Percentiles rank a stretch among this genome's conserved stretches.
These are phyloP conservation scores for Macrochelys suwanniensis DNA, from an alignment of 2,797 vertebrate genomes.

Conservation along the genomic window DNA sequence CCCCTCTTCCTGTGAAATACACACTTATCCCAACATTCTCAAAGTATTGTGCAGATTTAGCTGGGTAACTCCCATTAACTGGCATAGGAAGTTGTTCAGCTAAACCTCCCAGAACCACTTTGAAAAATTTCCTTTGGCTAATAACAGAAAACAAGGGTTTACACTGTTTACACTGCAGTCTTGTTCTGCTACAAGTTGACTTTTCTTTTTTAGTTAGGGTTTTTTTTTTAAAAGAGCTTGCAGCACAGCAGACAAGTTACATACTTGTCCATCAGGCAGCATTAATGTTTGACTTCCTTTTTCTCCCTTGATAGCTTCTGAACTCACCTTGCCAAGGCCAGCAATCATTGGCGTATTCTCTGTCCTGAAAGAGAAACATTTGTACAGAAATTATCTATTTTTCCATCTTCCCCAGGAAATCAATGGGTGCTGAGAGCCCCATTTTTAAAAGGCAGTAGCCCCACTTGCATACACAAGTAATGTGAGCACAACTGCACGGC, in stretches of 20 bases:
- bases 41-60: fast-evolving
- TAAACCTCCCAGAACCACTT: fast-evolving
- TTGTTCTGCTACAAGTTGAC: not conserved
- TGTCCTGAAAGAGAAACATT: slow-evolving; percentile 84
- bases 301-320: not conserved
- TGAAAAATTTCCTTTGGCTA: fast-evolving
- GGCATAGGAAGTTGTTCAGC: not conserved
- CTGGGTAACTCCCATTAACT: fast-evolving
- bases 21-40: not conserved
- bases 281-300: not conserved
- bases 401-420: not conserved
- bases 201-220: fast-evolving
- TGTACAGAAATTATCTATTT: not conserved
- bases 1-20: not conserved
- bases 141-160: not conserved
- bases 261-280: not conserved
- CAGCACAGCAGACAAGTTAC: not conserved
- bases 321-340: slow-evolving; percentile 93
- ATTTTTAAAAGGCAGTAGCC: not conserved
- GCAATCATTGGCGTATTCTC: slow-evolving; percentile 98
- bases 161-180: not conserved
- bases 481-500: not conserved
- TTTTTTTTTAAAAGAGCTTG: not conserved
- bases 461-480: not conserved
- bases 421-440: not conserved